Conservation (phyloP, 2,888 invertebrate genomes). For the Anthrax anthrax region DNA sequence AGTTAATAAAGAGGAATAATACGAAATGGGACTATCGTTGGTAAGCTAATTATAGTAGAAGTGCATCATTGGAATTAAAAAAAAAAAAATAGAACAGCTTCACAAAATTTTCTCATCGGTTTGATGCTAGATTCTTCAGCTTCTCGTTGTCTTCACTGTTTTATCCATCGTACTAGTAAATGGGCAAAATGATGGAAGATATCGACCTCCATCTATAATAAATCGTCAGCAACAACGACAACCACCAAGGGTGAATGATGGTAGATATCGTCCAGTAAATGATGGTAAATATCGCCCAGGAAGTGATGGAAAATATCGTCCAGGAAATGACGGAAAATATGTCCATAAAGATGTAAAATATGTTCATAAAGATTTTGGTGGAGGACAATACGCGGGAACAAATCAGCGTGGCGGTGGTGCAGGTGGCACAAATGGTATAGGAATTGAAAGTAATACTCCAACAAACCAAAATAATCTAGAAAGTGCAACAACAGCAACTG, state of each 20-base stretch:
- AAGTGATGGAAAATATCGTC: conserved; percentile 22
- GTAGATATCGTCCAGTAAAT: conserved; percentile 25
- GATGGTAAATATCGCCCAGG: conserved; percentile 26
- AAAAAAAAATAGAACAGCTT: too few species aligned
- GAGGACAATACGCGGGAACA: conserved; percentile 16
- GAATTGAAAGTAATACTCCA: conserved; percentile 12
- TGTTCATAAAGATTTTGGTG: conserved; percentile 34
- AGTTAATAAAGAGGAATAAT: background rate
- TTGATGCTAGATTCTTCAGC: background rate
- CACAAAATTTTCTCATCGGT: background rate
- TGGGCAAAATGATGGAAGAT: conserved; percentile 34
- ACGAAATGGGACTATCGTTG: background rate
- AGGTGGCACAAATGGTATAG: conserved; percentile 11
- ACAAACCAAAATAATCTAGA: conserved; percentile 5
- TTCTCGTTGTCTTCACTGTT: background rate
- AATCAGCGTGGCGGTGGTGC: conserved; percentile 13
- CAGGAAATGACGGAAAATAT: conserved; percentile 32
- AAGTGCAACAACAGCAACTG: background rate
- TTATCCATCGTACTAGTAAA: background rate
- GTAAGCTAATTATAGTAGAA: background rate
- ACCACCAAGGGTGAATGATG: conserved; percentile 21
- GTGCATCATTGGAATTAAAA: too few species aligned
- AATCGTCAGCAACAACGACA: background rate
- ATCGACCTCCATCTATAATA: conserved; percentile 26
- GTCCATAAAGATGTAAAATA: conserved; percentile 38